Percentiles rank a stretch among this genome's conserved stretches.
phyloP scores from a whole-genome alignment of 2,888 invertebrate genomes.

The Drosophila macrospina region DNA sequence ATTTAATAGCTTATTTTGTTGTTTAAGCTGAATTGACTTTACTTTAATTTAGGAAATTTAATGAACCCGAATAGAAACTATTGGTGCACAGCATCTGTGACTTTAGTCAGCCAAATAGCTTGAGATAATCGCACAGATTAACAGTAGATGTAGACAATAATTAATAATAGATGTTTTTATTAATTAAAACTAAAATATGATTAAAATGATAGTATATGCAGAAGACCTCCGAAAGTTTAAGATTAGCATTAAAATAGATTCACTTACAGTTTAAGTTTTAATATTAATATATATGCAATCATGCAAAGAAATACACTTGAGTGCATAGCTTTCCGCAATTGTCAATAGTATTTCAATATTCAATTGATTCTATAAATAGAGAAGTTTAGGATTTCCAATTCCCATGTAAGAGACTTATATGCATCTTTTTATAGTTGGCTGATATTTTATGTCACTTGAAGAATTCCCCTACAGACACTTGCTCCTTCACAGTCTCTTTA shows the following conservation, averaged over 20 bases:
- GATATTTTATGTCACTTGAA: slow-evolving; percentile 72
- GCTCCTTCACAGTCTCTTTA: background rate
- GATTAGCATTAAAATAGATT: too few species aligned
- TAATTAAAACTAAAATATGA: too few species aligned
- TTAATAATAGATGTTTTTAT: too few species aligned
- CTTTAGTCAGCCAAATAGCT: background rate
- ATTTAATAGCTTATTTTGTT: background rate
- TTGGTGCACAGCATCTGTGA: background rate
- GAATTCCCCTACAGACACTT: slow-evolving; percentile 22
- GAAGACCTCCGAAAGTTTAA: too few species aligned
- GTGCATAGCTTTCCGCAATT: background rate
- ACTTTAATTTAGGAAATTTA: background rate
- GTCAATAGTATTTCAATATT: slow-evolving; percentile 36
- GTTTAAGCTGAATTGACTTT: background rate
- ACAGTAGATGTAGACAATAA: too few species aligned
- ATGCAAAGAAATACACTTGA: background rate
- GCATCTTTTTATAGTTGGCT: slow-evolving; percentile 68
- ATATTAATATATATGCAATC: background rate
- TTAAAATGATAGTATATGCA: too few species aligned
- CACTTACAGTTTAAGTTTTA: too few species aligned
- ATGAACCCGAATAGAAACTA: background rate
- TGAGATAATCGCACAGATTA: too few species aligned
- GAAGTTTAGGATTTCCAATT: slow-evolving; percentile 45
- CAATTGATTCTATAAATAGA: slow-evolving; percentile 35
- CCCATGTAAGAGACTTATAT: slow-evolving; percentile 15